phyloP scores from a whole-genome alignment of 2,888 invertebrate species.

The Baronia brevicornis region DNA sequence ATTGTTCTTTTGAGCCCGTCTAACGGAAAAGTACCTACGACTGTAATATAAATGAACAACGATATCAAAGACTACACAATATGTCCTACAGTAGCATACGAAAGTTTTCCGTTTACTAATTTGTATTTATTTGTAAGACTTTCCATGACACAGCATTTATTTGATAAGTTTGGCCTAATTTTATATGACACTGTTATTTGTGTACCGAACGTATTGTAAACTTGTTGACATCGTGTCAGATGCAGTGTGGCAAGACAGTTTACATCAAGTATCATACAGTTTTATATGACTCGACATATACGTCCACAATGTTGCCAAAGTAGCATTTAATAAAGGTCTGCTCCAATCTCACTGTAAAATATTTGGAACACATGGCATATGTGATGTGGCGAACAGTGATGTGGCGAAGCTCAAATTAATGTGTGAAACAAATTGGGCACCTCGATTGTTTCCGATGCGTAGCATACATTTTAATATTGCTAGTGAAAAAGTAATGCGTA shows the following conservation, averaged over 20 bases:
- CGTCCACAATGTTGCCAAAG: slow-evolving; percentile 72
- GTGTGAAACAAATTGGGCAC: slow-evolving; percentile 32
- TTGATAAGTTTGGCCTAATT: slow-evolving; percentile 65
- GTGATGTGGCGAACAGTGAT: slow-evolving; percentile 13
- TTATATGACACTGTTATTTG: slow-evolving; percentile 41
- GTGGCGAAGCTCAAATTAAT: slow-evolving; percentile 43
- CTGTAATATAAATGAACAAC: slow-evolving; percentile 56
- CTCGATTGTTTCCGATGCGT: slow-evolving; percentile 12
- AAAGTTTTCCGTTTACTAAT: slow-evolving; percentile 42
- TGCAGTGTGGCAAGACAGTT: slow-evolving; percentile 5
- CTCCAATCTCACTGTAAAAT: slow-evolving; percentile 34
- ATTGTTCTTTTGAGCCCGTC: too few relatives aligned
- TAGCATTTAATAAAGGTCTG: slow-evolving; percentile 57
- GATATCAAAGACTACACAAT: slow-evolving; percentile 56
- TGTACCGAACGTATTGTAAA: slow-evolving; percentile 30
- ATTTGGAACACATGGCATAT: slow-evolving; percentile 22
- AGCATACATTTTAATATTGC: slow-evolving; percentile 9
- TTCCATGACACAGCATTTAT: slow-evolving; percentile 70
- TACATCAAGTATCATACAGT: slow-evolving; percentile 6
- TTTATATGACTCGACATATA: slow-evolving; percentile 45
- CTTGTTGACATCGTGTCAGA: slow-evolving; percentile 1
- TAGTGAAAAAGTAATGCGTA: slow-evolving; percentile 10
- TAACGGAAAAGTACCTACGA: too few relatives aligned
- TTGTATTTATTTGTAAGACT: slow-evolving; percentile 51
- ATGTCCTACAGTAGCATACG: slow-evolving; percentile 24